These are phyloP conservation scores for Cephus cinctus DNA, from an alignment of 1,140 invertebrate species.

Conservation along the genomic window DNA sequence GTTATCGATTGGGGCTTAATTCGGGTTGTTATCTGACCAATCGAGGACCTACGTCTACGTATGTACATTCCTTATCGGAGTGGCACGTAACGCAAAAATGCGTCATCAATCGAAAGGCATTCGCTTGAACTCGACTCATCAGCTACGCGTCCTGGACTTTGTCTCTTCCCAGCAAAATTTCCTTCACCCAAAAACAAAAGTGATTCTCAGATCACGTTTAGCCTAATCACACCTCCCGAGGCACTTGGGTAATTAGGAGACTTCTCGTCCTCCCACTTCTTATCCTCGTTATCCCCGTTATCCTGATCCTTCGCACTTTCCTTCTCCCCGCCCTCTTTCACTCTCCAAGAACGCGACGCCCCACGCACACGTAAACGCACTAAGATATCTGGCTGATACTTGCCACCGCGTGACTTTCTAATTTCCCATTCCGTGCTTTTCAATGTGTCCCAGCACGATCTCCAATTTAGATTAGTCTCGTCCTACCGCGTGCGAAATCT, in stretches of 20 bases:
- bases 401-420: constrained; percentile 20
- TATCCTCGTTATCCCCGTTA: constrained; percentile 3
- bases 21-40: too few species aligned
- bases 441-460: too few species aligned
- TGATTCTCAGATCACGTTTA: constrained; percentile 48
- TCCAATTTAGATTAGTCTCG: constrained; percentile 11
- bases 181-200: constrained; percentile 41
- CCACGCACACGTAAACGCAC: constrained; percentile 11
- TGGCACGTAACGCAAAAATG: too few species aligned
- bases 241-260: constrained; percentile 45
- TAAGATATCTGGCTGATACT: too few species aligned
- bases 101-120: too few species aligned
- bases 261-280: constrained; percentile 5
- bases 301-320: neutral
- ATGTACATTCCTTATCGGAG: too few species aligned
- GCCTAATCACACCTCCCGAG: constrained; percentile 43
- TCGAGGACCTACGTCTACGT: too few species aligned
- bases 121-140: too few species aligned
- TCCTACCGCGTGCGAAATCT: too few species aligned
- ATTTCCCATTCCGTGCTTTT: constrained; percentile 24
- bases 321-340: neutral
- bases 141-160: too few species aligned
- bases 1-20: too few species aligned
- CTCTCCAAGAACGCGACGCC: constrained; percentile 4
- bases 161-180: neutral